Percentiles rank a stretch among this genome's conserved stretches.
These are phyloP conservation scores for Drosophila sp. DNA, from an alignment of 1,140 invertebrate genomes.

Conservation along the genomic window DNA sequence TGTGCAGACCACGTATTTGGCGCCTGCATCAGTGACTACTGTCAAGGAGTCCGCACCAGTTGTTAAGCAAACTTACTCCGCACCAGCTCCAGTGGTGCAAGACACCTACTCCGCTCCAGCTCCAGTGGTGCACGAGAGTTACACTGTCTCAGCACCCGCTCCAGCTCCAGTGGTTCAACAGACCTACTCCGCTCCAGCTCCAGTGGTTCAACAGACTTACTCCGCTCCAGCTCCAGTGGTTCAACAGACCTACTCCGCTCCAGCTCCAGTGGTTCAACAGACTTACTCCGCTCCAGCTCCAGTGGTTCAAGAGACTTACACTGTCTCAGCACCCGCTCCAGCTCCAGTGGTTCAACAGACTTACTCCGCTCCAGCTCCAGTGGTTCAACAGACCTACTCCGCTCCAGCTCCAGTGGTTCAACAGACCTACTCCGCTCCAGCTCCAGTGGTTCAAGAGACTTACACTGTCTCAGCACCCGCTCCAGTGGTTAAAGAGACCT, in stretches of 20 bases:
- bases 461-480: slow-evolving; percentile 22
- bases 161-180: slow-evolving; percentile 13
- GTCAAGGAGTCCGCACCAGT: slow-evolving; percentile 22
- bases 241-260: slow-evolving; percentile 34
- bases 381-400: slow-evolving; percentile 21
- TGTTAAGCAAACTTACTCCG: slow-evolving; percentile 19
- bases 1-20: slow-evolving; percentile 52
- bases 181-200: slow-evolving; percentile 4
- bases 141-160: slow-evolving; percentile 7
- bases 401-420: slow-evolving; percentile 35
- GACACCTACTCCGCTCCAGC: neutral
- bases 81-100: slow-evolving; percentile 24
- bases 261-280: slow-evolving; percentile 20
- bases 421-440: slow-evolving; percentile 23
- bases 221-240: slow-evolving; percentile 30
- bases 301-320: slow-evolving; percentile 34
- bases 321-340: slow-evolving; percentile 1
- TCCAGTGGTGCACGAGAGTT: slow-evolving; percentile 4
- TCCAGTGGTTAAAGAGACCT: slow-evolving; percentile 23
- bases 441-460: slow-evolving; percentile 28
- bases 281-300: slow-evolving; percentile 31
- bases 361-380: slow-evolving; percentile 31
- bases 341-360: slow-evolving; percentile 36
- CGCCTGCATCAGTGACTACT: slow-evolving; percentile 28
- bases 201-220: slow-evolving; percentile 37